These are phyloP conservation scores for Netelia fuscicornis DNA, from an alignment of 2,888 invertebrate genomes.

Conservation along the genomic window DNA sequence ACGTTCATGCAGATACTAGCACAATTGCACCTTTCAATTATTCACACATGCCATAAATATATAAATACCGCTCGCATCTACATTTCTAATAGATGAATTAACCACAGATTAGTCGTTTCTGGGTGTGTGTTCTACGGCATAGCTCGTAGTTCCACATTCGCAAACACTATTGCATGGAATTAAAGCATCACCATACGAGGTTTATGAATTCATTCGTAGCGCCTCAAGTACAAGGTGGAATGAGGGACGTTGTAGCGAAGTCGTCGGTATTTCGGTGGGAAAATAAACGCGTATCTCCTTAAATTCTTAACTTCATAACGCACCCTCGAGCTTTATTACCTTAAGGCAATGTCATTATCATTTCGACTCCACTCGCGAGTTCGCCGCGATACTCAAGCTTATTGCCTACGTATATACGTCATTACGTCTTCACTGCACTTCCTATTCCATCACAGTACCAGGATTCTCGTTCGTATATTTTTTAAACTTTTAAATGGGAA, in stretches of 20 bases:
- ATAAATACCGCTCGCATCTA: not conserved
- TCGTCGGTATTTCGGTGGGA: conserved; percentile 10
- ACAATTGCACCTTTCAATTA: not conserved
- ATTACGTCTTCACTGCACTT: not conserved
- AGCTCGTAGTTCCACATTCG: conserved; percentile 25
- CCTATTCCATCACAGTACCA: no score
- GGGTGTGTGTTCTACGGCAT: not conserved
- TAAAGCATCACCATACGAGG: conserved; percentile 40
- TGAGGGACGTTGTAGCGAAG: not conserved
- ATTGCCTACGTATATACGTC: not conserved
- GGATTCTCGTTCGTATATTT: no score
- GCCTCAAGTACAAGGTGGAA: not conserved
- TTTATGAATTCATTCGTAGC: conserved; percentile 51
- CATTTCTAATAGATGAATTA: conserved; percentile 18
- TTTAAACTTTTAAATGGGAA: no score
- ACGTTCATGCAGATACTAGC: no score
- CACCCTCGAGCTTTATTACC: not conserved
- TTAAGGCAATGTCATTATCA: conserved; percentile 30
- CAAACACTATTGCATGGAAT: conserved; percentile 51
- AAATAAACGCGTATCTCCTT: not conserved
- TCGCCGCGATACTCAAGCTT: not conserved
- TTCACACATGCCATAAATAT: not conserved
- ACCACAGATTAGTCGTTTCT: conserved; percentile 22
- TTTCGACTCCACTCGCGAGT: not conserved
- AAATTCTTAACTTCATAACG: conserved; percentile 16